Evolutionary conservation across 2,888 invertebrate genomes (phyloP).

Genomic region (Pachycephus smyrnensis): DNA sequence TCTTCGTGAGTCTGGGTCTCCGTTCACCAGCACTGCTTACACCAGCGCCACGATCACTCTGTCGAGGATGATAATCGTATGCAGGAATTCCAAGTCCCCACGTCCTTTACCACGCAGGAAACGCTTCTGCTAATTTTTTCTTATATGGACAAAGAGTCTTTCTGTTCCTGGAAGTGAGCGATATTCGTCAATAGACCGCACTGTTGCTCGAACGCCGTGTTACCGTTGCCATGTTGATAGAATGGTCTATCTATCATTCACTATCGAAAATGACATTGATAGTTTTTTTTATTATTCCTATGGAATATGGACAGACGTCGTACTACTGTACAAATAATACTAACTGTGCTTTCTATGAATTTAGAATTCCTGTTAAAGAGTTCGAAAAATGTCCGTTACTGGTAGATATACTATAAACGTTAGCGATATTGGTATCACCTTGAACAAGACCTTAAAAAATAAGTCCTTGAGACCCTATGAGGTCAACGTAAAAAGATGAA

Average conservation of each 20-base stretch:
- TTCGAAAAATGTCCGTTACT: not conserved
- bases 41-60: not conserved
- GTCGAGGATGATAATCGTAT: conserved; percentile 23
- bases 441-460: not conserved
- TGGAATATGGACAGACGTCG: not conserved
- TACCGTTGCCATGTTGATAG: not conserved
- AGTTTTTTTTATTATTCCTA: not conserved
- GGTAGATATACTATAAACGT: not conserved
- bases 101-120: conserved; percentile 25
- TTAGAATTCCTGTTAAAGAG: not conserved
- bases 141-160: conserved; percentile 1
- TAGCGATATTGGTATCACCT: not conserved
- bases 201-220: not conserved
- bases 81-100: conserved; percentile 15
- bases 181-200: not conserved
- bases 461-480: not conserved
- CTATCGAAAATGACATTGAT: not conserved
- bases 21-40: not conserved
- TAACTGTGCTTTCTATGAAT: not conserved
- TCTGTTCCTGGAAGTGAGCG: conserved; percentile 7
- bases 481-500: not conserved
- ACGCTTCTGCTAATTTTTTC: conserved; percentile 8
- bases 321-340: not conserved
- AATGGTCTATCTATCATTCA: not conserved
- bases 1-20: not conserved